These are phyloP conservation scores for Lepidurus packardi DNA, from an alignment of 1,140 invertebrate species.

Conservation along the genomic window DNA sequence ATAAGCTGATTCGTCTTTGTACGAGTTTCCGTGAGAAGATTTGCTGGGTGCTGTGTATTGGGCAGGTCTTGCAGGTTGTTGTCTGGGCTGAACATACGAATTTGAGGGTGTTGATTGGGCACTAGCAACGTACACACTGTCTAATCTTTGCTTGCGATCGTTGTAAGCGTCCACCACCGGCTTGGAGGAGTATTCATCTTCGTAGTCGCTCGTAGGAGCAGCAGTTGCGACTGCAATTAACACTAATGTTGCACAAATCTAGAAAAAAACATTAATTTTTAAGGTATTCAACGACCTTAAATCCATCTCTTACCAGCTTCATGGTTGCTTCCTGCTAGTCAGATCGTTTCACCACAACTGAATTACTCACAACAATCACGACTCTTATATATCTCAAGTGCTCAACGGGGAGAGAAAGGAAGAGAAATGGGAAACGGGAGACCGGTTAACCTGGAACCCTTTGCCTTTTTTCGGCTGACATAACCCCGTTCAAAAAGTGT, in stretches of 20 bases:
- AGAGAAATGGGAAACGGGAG: background rate
- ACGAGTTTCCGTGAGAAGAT: background rate
- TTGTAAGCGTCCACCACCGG: background rate
- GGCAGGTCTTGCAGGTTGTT: background rate
- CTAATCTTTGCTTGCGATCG: background rate
- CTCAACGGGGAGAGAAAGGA: background rate
- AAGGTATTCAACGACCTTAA: background rate
- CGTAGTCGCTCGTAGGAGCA: background rate
- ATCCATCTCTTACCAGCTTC: background rate
- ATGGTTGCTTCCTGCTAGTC: background rate
- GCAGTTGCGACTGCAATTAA: background rate
- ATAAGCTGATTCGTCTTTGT: background rate
- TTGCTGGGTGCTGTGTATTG: background rate
- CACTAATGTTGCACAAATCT: background rate
- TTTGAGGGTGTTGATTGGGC: background rate
- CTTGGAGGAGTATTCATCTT: background rate
- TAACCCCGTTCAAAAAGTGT: background rate
- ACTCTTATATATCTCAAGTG: background rate
- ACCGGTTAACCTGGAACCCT: too few species aligned
- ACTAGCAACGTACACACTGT: background rate
- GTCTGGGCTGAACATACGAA: background rate
- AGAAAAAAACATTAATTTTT: background rate
- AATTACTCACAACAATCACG: background rate
- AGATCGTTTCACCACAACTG: background rate
- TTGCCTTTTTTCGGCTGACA: background rate